Base-by-base conservation (phyloP, 2,113 vertebrate genomes). In the Scomber japonicus region DNA sequence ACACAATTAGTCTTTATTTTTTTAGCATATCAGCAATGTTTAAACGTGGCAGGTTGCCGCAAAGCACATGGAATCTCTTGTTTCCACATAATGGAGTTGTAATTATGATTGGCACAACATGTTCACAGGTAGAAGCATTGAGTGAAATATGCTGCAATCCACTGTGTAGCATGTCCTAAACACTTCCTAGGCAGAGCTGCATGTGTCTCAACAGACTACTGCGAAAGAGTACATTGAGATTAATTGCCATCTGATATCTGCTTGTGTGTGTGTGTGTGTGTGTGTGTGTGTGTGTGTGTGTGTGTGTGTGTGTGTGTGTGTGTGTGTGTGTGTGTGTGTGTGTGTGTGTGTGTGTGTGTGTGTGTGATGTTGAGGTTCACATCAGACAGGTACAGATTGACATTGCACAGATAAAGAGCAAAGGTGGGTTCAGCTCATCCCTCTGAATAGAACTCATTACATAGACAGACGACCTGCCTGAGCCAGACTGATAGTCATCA, bases 401-500 rank as follows among this genome's bases (percentile, higher is more conserved):
- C 67, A 14, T 71, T 31, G 56, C 30, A 27, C 62, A 55, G 87
- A 87, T 81, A 78, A 73, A 54, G 55, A 71, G 74, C 19, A 60
- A 65, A 62, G 44, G 55, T 71, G 49, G 67, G 15, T 66, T 65
- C 55, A 56, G 51, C 60, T 62, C 27, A 51, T 17, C 60, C 16
- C 69, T 35, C 7, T 84, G 73, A 82, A 75, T 82, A 68, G 72
- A 67, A 45, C 40, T 87, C 81, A 91, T 84, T 84, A 75, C 49
- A 81, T 70, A 69, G 40, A 81, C 70, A 61, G 78, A 76, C 70
- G 71, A 80, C 69, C 75, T 57, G 49, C 21, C 21, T 21, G 21
- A 80, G 69, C 68, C 71, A 35, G 62, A 81, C 83, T 67, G 84
- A 87, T 88, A 71, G 66, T 68, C 68, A 88, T 85, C 84, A 61